Conservation (phyloP, 1,140 invertebrate species). For the Stenopsyche tienmushanensis region DNA sequence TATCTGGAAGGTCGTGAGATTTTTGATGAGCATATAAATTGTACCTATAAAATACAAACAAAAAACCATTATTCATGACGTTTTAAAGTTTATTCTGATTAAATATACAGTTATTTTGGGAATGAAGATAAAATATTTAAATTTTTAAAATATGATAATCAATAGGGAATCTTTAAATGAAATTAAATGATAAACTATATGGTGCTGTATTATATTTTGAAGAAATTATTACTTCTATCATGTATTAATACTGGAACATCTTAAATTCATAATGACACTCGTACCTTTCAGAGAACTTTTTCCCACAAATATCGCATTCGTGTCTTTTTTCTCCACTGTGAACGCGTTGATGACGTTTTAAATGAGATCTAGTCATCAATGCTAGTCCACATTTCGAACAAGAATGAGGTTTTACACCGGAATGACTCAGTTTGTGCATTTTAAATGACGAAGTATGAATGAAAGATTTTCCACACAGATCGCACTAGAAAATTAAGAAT, state of each 20-base stretch:
- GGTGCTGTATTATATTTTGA: neutral
- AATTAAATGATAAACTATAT: neutral
- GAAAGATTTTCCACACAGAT: conserved; percentile 68
- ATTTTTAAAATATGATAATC: neutral
- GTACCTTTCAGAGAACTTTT: conserved; percentile 63
- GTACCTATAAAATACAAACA: conserved; percentile 42
- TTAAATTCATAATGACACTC: no score
- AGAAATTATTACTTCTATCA: neutral
- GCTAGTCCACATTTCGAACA: conserved; percentile 61
- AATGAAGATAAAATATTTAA: neutral
- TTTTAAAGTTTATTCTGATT: neutral
- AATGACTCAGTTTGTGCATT: conserved; percentile 66
- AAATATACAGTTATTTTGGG: neutral
- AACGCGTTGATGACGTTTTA: conserved; percentile 64
- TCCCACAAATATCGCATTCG: conserved; percentile 60
- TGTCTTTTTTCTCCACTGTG: conserved; percentile 65
- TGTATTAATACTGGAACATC: no score
- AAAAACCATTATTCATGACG: neutral
- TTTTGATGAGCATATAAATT: conserved; percentile 55
- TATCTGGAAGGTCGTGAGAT: conserved; percentile 47
- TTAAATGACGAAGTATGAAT: conserved; percentile 69
- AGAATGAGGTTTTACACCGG: conserved; percentile 62
- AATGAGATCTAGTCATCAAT: conserved; percentile 63
- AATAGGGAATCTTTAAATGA: neutral
- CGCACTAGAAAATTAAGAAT: conserved; percentile 55